Conservation (phyloP, 2,113 vertebrate genomes). For the Aramus guarauna region DNA sequence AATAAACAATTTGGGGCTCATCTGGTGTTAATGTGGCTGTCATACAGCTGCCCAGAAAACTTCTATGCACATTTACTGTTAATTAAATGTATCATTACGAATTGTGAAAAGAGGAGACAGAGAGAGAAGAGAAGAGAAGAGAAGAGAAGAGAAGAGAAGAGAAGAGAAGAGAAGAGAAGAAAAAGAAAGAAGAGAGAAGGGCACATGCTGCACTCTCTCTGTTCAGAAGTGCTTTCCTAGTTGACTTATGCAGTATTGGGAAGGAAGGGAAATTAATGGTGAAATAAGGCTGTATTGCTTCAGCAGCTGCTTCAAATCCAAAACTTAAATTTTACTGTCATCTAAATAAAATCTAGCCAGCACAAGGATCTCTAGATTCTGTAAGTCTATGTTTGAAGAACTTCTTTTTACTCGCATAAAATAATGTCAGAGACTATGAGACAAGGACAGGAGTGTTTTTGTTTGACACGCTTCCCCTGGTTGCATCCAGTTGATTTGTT, state of each 20-base stretch:
- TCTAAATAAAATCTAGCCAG: not conserved
- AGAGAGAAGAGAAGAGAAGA: not conserved
- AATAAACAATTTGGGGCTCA: slow-evolving; percentile 59
- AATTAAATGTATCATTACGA: slow-evolving; percentile 65
- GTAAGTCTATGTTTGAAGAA: not conserved
- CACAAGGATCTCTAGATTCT: not conserved
- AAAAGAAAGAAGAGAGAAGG: not conserved
- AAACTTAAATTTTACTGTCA: not conserved
- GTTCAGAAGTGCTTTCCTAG: not conserved
- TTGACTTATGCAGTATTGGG: not conserved
- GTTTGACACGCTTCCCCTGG: not conserved
- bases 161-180: not conserved
- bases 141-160: not conserved
- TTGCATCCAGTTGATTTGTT: not conserved
- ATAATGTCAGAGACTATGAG: not conserved
- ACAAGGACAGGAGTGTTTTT: not conserved
- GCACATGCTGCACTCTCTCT: not conserved
- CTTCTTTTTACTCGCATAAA: not conserved
- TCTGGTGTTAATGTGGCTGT: slow-evolving; percentile 75
- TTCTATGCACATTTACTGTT: slow-evolving; percentile 53
- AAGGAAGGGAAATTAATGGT: not conserved
- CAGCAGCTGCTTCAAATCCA: not conserved
- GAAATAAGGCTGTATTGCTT: not conserved
- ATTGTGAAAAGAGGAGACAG: slow-evolving; percentile 8
- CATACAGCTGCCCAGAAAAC: slow-evolving; percentile 54